phyloP scores from a whole-genome alignment of 2,797 vertebrate species.

The Steatocranus sp. region DNA sequence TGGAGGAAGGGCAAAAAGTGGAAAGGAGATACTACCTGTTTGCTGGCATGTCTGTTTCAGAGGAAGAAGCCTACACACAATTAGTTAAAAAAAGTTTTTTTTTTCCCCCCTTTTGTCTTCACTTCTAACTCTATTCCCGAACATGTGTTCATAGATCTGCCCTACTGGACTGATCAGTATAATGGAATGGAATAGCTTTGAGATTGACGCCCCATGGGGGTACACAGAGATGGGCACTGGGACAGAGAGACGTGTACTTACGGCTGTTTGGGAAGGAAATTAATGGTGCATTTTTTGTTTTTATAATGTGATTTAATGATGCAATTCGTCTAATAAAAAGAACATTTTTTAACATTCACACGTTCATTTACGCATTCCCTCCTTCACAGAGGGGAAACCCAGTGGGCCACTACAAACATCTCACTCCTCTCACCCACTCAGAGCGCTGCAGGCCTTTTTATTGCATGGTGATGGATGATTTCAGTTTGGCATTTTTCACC shows the following conservation, averaged over 20 bases:
- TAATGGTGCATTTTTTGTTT: conserved; percentile 99
- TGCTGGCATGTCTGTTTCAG: conserved; percentile 16
- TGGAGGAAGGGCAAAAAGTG: conserved; percentile 52
- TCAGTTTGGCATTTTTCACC: conserved; percentile 70
- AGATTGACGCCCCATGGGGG: conserved; percentile 85
- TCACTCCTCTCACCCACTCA: conserved; percentile 64
- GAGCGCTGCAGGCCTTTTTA: conserved; percentile 80
- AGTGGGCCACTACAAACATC: conserved; percentile 86
- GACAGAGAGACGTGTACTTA: conserved; percentile 92
- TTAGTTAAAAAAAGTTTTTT: conserved; percentile 81
- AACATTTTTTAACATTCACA: conserved; percentile 85
- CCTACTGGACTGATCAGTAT: conserved; percentile 87
- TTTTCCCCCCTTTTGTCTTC: conserved; percentile 76
- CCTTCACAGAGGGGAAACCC: conserved; percentile 73
- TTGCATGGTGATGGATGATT: conserved; percentile 76
- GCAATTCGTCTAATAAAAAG: conserved; percentile 98
- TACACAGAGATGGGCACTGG: conserved; percentile 85
- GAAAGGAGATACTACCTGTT: conserved; percentile 57
- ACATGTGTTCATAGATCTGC: conserved; percentile 82
- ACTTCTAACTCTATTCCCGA: conserved; percentile 75
- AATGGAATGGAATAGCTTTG: conserved; percentile 89
- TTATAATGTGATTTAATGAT: conserved; percentile 99
- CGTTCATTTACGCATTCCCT: conserved; percentile 70
- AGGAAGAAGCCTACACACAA: conserved; percentile 48
- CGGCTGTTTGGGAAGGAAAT: conserved; percentile 95